Evolutionary conservation across 2,113 vertebrate genomes (phyloP).

Genomic region (Malaclemys terrapin): DNA sequence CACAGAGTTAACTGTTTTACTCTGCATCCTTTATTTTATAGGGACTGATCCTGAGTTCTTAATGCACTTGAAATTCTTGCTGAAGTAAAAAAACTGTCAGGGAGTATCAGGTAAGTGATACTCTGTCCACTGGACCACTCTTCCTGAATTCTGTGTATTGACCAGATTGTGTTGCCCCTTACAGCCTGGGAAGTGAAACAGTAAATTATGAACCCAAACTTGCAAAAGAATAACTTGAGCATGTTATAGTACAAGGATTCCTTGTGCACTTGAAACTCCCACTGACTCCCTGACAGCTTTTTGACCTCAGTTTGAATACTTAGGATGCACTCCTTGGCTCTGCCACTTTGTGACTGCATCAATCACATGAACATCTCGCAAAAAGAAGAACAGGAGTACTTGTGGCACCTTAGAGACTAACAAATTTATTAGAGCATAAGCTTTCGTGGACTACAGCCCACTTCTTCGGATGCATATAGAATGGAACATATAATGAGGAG

Average conservation of each 20-base stretch:
- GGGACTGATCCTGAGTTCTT: neutral
- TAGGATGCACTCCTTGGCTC: neutral
- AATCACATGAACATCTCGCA: neutral
- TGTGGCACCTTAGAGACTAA: too few species aligned
- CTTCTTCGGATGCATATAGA: too few species aligned
- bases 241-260: neutral
- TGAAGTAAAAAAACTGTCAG: neutral
- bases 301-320: neutral
- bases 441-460: too few species aligned
- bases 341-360: neutral
- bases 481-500: too few species aligned
- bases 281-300: neutral
- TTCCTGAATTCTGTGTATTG: neutral
- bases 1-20: neutral
- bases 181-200: neutral
- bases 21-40: neutral
- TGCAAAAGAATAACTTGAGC: neutral
- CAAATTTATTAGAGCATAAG: too few species aligned
- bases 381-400: too few species aligned
- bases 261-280: neutral
- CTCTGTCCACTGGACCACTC: fast-evolving
- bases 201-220: neutral
- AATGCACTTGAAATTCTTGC: neutral
- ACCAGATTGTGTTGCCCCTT: neutral
- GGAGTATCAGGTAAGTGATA: neutral